Base-by-base conservation (phyloP, 2,113 vertebrate genomes). In the Fregata magnificens region DNA sequence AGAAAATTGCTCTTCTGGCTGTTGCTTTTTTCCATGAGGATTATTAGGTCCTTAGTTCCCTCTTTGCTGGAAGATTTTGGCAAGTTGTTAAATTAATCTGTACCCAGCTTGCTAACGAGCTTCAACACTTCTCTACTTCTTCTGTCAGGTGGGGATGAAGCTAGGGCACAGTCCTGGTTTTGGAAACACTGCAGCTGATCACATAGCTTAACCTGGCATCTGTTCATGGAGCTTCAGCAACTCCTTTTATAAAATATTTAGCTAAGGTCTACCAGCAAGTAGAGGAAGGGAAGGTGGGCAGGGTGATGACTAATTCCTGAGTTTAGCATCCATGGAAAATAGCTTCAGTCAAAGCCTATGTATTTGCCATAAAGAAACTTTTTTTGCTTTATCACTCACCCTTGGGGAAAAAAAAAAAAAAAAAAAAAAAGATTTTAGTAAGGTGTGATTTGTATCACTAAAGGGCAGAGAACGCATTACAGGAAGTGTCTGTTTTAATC, bases 21-120 rank as follows among this genome's bases (percentile, higher is more conserved):
- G 52, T 86, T 87, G 29, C 40, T 77, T 92, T 89, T 83, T 92
- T 32, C 81, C 44, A 0, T 47, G 49, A 38, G 19, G 8, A 62
- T 19, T 89, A 16, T 62, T 72, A 85, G 45, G 9, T 80, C 18
- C 2, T 80, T 82, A 31, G 44, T 82, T 78, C 18, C 32, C 14
- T 86, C n/a, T 73, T 96, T 91, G 58, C 78, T 95, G 67, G 87
- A 94, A 97, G 66, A 90, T 83, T 82, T 77, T n/a, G 26, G 38
- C 78, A 91, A 52, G n/a, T 38, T 81, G 53, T 81, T 90, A 80
- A 70, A 73, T 5, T 18, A 55, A 36, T 73, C 56, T 66, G 28
- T 87, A 80, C 19, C 34, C 62, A 38, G 70, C 49, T 84, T 66
- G 22, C 50, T 90, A 70, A 66, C 70, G 58, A 93, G 29, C 42